Evolutionary conservation across 2,113 vertebrate species (phyloP), one percentile per base, ranked within the genome.

Genomic region (human): DNA sequence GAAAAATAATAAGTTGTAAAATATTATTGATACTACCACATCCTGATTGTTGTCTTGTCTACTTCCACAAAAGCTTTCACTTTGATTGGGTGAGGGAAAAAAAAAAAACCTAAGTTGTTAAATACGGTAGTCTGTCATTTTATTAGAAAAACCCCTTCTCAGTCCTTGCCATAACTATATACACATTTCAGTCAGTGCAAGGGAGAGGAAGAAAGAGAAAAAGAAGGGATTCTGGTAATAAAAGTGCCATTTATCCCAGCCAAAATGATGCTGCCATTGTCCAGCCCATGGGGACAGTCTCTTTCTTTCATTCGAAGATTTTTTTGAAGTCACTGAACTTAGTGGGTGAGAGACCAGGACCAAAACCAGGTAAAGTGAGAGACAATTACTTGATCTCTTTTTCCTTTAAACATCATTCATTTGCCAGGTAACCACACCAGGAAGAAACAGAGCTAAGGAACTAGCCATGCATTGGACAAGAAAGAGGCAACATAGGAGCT

Each of bases 11-110:
- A 45, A 78, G 75, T 45, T 82, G 10, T 81, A 27, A 79, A 96
- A 59, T 20, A 52, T 93, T 89, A n/a, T 81, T 97, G 92, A 84
- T 61, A 40, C 79, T 68, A 73, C 94, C 90, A 52, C 40, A 38
- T 38, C 10, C 87, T 80, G 50, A n/a, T 76, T 30, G 6, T 68
- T 96, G 48, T 92, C 81, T 70, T 96, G 50, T 92, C 83, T 93
- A 90, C 89, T 52, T 97, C 84, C 84, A 97, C 48, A 25, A 35
- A 84, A 81, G 61, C 95, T 90, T 48, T 96, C n/a, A 23, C 32
- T 64, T 78, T 61, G 52, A 57, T 91, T 80, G 59, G 0, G 0
- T 59, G 18, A 30, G 27, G 61, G 55, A 43, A 78, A 50, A 12
- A 38, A 76, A 68, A 96, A 76, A 4, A 84, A 76, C 2, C 5